Evolutionary conservation across 2,888 invertebrate species (phyloP), one percentile per base, ranked within the genome.

Genomic region (Caenorhabditis uteleia): DNA sequence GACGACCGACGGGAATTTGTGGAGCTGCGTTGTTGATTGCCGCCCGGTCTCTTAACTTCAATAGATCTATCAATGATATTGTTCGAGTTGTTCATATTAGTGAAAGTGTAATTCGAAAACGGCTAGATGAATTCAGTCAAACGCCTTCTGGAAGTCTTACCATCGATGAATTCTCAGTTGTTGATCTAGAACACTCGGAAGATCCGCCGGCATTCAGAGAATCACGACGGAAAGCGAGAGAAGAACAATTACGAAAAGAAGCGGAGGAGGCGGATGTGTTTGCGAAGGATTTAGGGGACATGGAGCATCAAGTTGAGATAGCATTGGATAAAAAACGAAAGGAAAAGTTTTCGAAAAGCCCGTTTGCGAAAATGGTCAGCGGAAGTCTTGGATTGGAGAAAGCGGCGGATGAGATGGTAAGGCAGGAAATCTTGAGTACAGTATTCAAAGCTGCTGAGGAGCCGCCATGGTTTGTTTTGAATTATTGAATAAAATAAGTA

Each of bases 21-120:
- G 98, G 98, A 23, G 97, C 98, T 83, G 97, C 97, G 0, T 87
- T 98, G 2, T 86, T 98, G 18, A 93, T 98, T 83, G 93, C 97
- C 3, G 91, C 93, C 0, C 88, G 75, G 44, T 68, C 75, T 0
- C 47, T 68, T 42, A 74, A 77, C 65, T 58, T 78, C 83, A 85
- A 76, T 61, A 67, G 80, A 45, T 62, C 70, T 7, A 72, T 82
- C 23, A 43, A 49, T 14, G 82, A 83, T 56, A 68, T 82, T 14
- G 80, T 82, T 7, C 55, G 77, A 26, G 75, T 82, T 12, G 82
- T 83, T 23, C 78, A 83, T 44, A 79, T 83, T 45, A 77, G 77
- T 66, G 79, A 81, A 51, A 59, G 72, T 3, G 83, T 82, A 46
- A 77, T 83, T 6, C 39, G 80, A 31, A 79, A 79, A 42, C 70